Base-by-base conservation (phyloP, 2,797 vertebrate genomes). In the Poliocrania exsul region DNA sequence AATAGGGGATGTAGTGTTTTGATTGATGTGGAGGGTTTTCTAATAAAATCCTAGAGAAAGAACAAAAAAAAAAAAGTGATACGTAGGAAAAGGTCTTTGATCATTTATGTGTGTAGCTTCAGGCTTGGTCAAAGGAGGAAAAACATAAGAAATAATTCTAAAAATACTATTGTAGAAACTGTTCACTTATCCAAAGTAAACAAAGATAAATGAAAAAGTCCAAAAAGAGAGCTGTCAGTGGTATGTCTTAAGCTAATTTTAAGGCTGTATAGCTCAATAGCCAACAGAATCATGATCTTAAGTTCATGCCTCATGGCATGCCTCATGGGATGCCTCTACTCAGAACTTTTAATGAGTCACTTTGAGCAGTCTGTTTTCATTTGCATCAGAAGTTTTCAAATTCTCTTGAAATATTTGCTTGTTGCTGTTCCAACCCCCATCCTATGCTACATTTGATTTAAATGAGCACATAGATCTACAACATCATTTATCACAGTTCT, bases 281-380 rank as follows among this genome's bases (percentile, higher is more conserved):
- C 24, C 49, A 70, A 54, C 26, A 81, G 56, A 79, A 93, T 62
- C 8, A 5, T 75, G 50, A 84, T 58, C 28, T 38, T 58, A 81
- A 62, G 44, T 24, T 86, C 80, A 40, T 89, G 73, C 67, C 95
- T 94, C 62, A 16, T 86, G 72, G 95, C 78, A 49, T 92, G 66
- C 69, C 95, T 96, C 62, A 31, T 89, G 92, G 94, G 73, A 90
- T 93, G 64, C 37, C 81, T 94, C 64, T 65, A 53, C 84, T 64
- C 42, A 93, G 72, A 92, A 92, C 69, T 95, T 95, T 57, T 96
- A 97, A 96, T 97, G 87, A 97, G 80, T 96, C 96, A 95, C 72
- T 97, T 97, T 92, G 91, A 95, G 70, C 64, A 96, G 95, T 96
- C 96, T 92, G 16, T 57, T 97, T 92, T 93, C 66, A 97, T 97